These are phyloP conservation scores for Noctua janthe DNA, from an alignment of 2,888 invertebrate species.

Conservation along the genomic window DNA sequence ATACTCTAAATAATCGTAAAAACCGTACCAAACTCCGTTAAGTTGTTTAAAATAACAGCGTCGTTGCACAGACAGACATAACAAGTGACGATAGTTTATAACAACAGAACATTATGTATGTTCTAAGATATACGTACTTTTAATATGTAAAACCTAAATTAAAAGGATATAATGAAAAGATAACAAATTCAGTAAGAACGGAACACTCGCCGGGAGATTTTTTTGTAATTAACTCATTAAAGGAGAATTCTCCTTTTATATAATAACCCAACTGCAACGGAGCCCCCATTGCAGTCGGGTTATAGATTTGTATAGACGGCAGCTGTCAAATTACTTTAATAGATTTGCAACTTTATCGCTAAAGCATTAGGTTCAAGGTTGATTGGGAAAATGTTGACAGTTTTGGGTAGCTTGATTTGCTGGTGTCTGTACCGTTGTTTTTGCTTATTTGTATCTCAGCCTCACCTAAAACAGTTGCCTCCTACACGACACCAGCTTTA, in stretches of 20 bases:
- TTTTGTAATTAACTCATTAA: background rate
- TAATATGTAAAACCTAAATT: background rate
- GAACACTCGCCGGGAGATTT: background rate
- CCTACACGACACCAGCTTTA: slow-evolving; percentile 61
- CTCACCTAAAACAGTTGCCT: slow-evolving; percentile 24
- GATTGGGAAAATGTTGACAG: too few species aligned
- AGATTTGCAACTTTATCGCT: too few species aligned
- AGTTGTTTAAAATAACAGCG: background rate
- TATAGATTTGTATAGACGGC: background rate
- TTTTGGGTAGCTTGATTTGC: too few species aligned
- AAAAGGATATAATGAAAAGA: background rate
- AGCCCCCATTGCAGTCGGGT: background rate
- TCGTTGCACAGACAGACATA: background rate
- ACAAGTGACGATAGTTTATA: background rate
- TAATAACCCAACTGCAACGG: too few species aligned
- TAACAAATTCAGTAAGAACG: background rate
- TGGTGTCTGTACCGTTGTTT: background rate
- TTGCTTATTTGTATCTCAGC: slow-evolving; percentile 18
- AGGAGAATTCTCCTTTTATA: background rate
- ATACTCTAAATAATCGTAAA: background rate
- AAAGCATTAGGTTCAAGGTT: too few species aligned
- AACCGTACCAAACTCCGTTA: background rate
- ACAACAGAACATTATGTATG: background rate
- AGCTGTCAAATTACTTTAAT: too few species aligned
- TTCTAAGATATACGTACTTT: background rate